These are phyloP conservation scores for Empis livida DNA, from an alignment of 2,888 invertebrate genomes.

Conservation along the genomic window DNA sequence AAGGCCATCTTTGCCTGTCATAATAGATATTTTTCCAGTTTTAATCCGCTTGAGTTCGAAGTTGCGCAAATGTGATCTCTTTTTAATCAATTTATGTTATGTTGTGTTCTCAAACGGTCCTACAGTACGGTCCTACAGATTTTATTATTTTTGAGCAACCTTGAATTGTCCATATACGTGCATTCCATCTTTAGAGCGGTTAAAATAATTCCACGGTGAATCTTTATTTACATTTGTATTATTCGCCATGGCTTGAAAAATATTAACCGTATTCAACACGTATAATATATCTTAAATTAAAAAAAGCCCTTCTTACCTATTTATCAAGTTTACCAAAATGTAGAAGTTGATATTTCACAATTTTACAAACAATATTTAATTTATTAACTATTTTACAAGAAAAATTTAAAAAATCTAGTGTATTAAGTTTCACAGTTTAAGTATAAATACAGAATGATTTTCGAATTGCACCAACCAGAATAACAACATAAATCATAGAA, in stretches of 20 bases:
- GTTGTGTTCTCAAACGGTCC: background rate
- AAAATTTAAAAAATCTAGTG: background rate
- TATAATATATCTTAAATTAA: background rate
- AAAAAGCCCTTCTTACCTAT: background rate
- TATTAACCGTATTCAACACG: background rate
- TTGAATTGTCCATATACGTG: background rate
- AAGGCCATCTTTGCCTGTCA: constrained; percentile 2
- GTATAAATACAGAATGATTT: background rate
- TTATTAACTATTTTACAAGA: background rate
- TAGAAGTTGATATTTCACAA: background rate
- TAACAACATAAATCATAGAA: background rate
- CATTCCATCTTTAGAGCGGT: background rate
- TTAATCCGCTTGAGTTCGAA: background rate
- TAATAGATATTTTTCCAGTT: background rate
- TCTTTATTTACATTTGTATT: background rate
- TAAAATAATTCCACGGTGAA: background rate
- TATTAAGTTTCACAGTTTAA: background rate
- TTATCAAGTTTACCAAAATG: background rate
- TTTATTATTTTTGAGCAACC: background rate
- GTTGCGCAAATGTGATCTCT: background rate
- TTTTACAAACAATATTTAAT: background rate
- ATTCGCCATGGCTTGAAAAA: background rate
- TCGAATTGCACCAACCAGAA: background rate
- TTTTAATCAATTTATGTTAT: background rate
- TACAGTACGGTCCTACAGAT: background rate